phyloP scores from a whole-genome alignment of 2,797 vertebrate genomes.

The Tenualosa ilisha region DNA sequence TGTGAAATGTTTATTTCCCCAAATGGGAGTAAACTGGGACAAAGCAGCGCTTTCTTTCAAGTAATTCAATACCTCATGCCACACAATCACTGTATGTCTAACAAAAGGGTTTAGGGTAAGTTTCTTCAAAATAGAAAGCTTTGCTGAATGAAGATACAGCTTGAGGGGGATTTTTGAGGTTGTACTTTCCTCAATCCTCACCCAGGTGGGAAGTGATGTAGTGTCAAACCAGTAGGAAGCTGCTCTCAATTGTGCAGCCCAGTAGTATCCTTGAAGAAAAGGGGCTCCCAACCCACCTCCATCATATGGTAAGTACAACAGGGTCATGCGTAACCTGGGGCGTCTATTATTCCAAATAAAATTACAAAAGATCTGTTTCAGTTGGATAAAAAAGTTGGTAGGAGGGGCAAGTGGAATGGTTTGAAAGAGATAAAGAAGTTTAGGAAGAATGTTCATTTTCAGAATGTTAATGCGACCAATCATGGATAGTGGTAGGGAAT shows the following conservation, averaged over 20 bases:
- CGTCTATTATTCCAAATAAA: neutral
- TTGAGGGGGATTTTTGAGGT: neutral
- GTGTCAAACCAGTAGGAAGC: neutral
- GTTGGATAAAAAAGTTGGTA: neutral
- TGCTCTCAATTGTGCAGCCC: too few relatives aligned
- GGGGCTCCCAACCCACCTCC: neutral
- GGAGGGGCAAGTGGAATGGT: neutral
- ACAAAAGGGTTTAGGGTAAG: neutral
- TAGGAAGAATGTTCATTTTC: neutral
- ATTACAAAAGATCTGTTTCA: slow-evolving; percentile 5
- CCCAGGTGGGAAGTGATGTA: neutral
- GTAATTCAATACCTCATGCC: neutral
- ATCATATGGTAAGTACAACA: neutral
- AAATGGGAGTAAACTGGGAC: neutral
- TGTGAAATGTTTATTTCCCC: neutral
- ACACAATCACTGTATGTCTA: neutral
- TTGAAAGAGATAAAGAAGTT: neutral
- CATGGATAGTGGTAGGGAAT: neutral
- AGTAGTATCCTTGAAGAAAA: too few relatives aligned
- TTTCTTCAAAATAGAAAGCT: neutral
- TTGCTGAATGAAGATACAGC: neutral
- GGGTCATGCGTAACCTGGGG: neutral
- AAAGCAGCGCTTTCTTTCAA: neutral
- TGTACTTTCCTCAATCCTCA: neutral
- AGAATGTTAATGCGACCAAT: neutral